These are phyloP conservation scores for Cinclus cinclus DNA, from an alignment of 2,113 vertebrate species.

Conservation along the genomic window DNA sequence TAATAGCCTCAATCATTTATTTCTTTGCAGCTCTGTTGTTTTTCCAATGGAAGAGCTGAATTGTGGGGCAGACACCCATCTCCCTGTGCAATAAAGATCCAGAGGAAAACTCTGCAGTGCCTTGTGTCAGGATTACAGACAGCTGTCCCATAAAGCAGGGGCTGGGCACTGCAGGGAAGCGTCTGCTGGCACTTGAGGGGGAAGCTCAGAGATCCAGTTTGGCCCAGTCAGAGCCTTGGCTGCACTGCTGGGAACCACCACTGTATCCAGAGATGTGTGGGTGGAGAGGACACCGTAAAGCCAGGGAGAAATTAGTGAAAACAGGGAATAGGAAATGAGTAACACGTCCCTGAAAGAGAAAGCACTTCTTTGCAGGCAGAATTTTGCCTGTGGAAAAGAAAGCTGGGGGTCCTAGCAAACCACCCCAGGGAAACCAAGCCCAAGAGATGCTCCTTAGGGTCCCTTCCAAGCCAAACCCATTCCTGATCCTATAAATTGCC, in stretches of 20 bases:
- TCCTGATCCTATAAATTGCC: accelerated
- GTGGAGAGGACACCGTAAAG: accelerated
- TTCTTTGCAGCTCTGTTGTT: background rate
- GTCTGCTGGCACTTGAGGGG: background rate
- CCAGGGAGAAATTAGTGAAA: background rate
- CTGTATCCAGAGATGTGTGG: background rate
- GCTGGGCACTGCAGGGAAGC: background rate
- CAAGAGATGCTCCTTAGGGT: background rate
- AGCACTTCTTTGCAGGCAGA: background rate
- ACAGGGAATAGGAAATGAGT: background rate
- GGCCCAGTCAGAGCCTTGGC: background rate
- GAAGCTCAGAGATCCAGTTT: background rate
- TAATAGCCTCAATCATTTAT: background rate
- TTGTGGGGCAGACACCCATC: background rate
- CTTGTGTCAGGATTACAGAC: accelerated
- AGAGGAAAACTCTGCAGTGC: background rate
- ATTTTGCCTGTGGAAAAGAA: background rate
- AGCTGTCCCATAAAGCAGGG: background rate
- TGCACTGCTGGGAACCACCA: background rate
- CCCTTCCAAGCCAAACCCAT: background rate
- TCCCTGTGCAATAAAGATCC: background rate
- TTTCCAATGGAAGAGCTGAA: background rate
- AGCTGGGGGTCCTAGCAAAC: background rate
- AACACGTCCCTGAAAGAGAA: background rate
- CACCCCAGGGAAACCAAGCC: background rate